Conservation (phyloP, 2,888 invertebrate genomes). For the Dryomyza anilis region DNA sequence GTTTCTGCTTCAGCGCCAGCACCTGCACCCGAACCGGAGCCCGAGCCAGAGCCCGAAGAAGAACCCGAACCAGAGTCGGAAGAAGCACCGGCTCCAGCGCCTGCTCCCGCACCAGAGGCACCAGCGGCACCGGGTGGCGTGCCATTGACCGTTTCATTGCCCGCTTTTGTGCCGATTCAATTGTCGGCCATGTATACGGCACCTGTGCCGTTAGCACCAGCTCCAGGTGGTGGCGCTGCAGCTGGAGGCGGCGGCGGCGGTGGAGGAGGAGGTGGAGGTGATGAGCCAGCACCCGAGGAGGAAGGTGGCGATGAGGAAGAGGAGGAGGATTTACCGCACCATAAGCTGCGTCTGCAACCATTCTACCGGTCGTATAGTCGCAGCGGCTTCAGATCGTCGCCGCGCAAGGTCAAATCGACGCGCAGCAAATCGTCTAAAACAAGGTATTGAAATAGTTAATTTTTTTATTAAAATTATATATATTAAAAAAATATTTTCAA, state of each 20-base stretch:
- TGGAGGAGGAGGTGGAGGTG: conserved; percentile 36
- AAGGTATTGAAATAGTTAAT: conserved; percentile 7
- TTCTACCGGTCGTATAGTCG: not conserved
- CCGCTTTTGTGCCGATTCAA: conserved; percentile 58
- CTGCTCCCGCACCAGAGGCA: conserved; percentile 32
- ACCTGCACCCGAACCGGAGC: conserved; percentile 54
- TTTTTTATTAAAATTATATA: not conserved
- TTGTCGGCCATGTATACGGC: conserved; percentile 60
- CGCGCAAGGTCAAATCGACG: conserved; percentile 17
- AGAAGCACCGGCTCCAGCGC: conserved; percentile 30
- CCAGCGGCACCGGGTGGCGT: conserved; percentile 49
- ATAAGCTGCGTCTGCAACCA: conserved; percentile 20
- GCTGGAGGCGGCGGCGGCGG: conserved; percentile 30
- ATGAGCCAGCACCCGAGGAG: conserved; percentile 29
- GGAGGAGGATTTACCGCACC: conserved; percentile 30
- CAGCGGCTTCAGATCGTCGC: not conserved
- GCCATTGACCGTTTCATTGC: conserved; percentile 55
- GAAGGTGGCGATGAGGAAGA: conserved; percentile 39
- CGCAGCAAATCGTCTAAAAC: conserved; percentile 9
- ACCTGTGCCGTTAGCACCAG: conserved; percentile 54
- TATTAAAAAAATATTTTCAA: no score
- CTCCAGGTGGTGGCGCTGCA: conserved; percentile 46
- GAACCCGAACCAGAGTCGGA: conserved; percentile 58
- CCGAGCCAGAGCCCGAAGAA: conserved; percentile 61
- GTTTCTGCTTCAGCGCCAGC: conserved; percentile 46